Percentiles rank a stretch among this genome's conserved stretches.
phyloP scores from a whole-genome alignment of 2,888 invertebrate species.

The Nephrotoma appendiculata region DNA sequence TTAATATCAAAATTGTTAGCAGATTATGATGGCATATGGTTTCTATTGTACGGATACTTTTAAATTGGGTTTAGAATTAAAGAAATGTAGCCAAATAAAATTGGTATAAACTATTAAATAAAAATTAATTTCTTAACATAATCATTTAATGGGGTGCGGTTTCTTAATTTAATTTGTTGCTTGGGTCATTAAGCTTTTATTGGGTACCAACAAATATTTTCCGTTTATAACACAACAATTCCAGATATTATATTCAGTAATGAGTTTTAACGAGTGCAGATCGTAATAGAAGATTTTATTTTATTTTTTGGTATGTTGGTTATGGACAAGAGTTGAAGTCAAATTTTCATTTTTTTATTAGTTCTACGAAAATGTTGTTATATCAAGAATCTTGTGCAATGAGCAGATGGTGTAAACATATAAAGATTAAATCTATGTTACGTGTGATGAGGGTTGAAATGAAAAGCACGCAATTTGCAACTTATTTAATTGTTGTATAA shows the following conservation, averaged over 20 bases:
- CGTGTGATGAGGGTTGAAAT: background rate
- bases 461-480: background rate
- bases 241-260: background rate
- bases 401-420: background rate
- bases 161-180: background rate
- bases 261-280: background rate
- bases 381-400: background rate
- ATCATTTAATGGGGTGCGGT: background rate
- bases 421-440: background rate
- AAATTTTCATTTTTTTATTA: no score
- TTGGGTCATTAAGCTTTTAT: background rate
- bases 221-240: background rate
- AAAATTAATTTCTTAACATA: background rate
- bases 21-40: background rate
- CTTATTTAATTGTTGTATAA: background rate
- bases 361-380: no score
- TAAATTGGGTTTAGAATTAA: background rate
- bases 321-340: no score
- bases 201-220: background rate
- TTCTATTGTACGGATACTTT: background rate
- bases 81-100: background rate
- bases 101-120: background rate
- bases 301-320: no score
- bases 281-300: background rate
- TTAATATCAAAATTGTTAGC: background rate